A percentile compares a stretch with the other conserved stretches of the same genome.
Evolutionary conservation across 53 echinoderm and acorn worm genomes (phyloP).

Genomic region (Henricia sp.): DNA sequence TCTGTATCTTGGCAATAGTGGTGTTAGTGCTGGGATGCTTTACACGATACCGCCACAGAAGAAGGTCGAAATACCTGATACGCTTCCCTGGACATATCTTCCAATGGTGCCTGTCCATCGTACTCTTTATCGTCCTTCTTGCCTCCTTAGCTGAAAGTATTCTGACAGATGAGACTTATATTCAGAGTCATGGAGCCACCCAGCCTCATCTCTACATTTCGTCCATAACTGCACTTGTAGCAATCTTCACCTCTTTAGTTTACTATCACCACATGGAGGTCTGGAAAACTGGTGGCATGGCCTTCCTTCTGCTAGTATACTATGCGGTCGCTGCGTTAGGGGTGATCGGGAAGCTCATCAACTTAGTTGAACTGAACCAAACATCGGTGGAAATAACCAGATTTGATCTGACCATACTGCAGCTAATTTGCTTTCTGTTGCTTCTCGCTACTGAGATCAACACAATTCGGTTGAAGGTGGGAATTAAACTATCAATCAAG

Average conservation of each 20-base stretch:
- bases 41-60: conserved; percentile 51
- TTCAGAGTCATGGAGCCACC: conserved; percentile 15
- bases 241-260: conserved; percentile 61
- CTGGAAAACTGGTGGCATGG: conserved; percentile 73
- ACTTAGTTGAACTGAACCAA: too few relatives aligned
- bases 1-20: conserved; percentile 60
- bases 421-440: background rate
- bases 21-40: conserved; percentile 68
- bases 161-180: conserved; percentile 65
- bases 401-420: too few relatives aligned
- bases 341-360: too few relatives aligned
- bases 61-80: conserved; percentile 67
- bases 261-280: conserved; percentile 84
- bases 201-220: conserved; percentile 87
- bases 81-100: conserved; percentile 76
- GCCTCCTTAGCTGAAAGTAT: conserved; percentile 72
- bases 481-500: too few relatives aligned
- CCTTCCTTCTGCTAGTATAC: conserved; percentile 64
- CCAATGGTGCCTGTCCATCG: conserved; percentile 73
- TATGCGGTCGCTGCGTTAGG: too few relatives aligned
- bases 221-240: conserved; percentile 47
- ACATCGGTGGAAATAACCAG: too few relatives aligned
- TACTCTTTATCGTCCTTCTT: conserved; percentile 55
- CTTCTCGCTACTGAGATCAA: too few relatives aligned
- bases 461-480: too few relatives aligned